Percentiles rank a stretch among this genome's conserved stretches.
These are phyloP conservation scores for Notodonta dromedarius DNA, from an alignment of 2,888 invertebrate genomes.

Conservation along the genomic window DNA sequence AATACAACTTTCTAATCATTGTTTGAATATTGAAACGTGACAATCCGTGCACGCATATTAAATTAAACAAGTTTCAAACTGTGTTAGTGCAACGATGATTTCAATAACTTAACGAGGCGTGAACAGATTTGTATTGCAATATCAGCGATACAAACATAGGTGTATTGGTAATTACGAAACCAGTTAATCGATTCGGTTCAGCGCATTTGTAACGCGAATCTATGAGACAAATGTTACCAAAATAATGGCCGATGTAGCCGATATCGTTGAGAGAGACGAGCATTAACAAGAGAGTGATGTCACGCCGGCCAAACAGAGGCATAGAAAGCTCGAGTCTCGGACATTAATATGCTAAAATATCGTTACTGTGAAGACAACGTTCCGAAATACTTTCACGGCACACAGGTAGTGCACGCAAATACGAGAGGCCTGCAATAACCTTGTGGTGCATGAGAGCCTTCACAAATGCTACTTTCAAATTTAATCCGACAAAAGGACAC, in stretches of 20 bases:
- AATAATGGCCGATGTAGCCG: conserved; percentile 22
- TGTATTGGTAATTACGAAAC: conserved; percentile 51
- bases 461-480: conserved; percentile 57
- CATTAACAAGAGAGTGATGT: conserved; percentile 49
- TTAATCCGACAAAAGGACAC: conserved; percentile 35
- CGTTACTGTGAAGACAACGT: conserved; percentile 69
- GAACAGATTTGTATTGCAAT: conserved; percentile 50
- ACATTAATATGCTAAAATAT: conserved; percentile 80
- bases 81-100: conserved; percentile 47
- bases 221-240: conserved; percentile 11
- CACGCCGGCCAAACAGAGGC: conserved; percentile 51
- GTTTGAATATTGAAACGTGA: conserved; percentile 56
- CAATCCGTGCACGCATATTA: conserved; percentile 43
- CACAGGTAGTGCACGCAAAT: conserved; percentile 72
- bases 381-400: conserved; percentile 80
- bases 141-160: conserved; percentile 19
- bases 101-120: conserved; percentile 51
- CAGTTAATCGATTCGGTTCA: conserved; percentile 45
- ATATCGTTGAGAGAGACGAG: conserved; percentile 30
- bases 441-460: conserved; percentile 61
- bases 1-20: conserved; percentile 70
- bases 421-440: conserved; percentile 65
- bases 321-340: conserved; percentile 72
- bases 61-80: conserved; percentile 44
- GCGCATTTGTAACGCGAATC: conserved; percentile 31